A percentile compares a stretch with the other conserved stretches of the same genome.
Evolutionary conservation across 2,888 invertebrate genomes (phyloP).

Genomic region (Dryobotodes eremita): DNA sequence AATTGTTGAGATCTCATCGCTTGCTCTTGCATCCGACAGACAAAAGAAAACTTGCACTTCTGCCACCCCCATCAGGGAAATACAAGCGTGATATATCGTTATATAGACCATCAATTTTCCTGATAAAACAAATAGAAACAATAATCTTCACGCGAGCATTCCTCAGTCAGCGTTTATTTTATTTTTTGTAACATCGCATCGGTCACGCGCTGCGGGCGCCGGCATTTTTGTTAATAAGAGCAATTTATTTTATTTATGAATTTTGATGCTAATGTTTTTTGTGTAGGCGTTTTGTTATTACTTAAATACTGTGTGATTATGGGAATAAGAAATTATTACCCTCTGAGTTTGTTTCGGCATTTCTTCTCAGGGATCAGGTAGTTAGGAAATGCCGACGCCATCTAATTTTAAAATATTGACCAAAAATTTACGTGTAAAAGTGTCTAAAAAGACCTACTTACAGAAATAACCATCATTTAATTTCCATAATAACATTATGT

Average conservation of each 20-base stretch:
- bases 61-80: neutral
- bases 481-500: neutral
- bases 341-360: neutral
- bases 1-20: too few relatives aligned
- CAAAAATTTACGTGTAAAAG: neutral
- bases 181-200: neutral
- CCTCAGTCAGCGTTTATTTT: conserved; percentile 2
- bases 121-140: neutral
- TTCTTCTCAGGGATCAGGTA: neutral
- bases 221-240: neutral
- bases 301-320: neutral
- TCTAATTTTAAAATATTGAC: neutral
- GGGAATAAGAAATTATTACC: neutral
- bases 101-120: neutral
- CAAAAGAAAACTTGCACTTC: neutral
- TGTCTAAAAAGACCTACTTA: neutral
- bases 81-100: neutral
- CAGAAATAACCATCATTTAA: too few relatives aligned
- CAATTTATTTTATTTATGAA: conserved; percentile 26
- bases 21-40: too few relatives aligned
- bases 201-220: conserved; percentile 20
- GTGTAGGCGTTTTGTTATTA: conserved; percentile 52
- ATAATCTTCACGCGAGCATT: conserved; percentile 6
- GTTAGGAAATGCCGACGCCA: neutral
- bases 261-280: conserved; percentile 50